Evolutionary conservation across 2,888 invertebrate species (phyloP).

Genomic region (Polymixis flavicincta): DNA sequence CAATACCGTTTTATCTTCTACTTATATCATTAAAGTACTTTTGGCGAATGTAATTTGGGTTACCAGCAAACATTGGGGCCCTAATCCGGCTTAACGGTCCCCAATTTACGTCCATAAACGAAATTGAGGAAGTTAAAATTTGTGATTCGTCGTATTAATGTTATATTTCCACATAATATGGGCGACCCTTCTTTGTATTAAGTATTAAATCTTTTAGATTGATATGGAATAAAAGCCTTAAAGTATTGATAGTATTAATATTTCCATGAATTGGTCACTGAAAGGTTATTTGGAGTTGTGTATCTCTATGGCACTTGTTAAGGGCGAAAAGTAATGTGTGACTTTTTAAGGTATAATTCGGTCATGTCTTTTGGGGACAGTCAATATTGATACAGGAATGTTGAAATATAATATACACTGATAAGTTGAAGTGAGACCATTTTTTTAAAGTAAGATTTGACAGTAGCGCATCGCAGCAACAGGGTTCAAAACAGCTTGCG

Average conservation of each 20-base stretch:
- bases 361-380: neutral
- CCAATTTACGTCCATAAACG: constrained; percentile 66
- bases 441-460: no score
- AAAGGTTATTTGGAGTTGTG: constrained; percentile 40
- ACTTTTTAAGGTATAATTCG: constrained; percentile 31
- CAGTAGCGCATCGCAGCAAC: no score
- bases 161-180: constrained; percentile 35
- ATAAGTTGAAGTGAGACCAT: no score
- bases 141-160: constrained; percentile 56
- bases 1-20: constrained; percentile 33
- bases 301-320: constrained; percentile 28
- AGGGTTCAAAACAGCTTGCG: no score
- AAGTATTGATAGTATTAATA: constrained; percentile 48
- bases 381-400: neutral
- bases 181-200: constrained; percentile 44
- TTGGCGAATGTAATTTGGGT: constrained; percentile 52
- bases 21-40: constrained; percentile 38
- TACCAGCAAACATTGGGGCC: constrained; percentile 50
- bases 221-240: constrained; percentile 27
- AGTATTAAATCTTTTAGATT: constrained; percentile 32
- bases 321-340: constrained; percentile 25
- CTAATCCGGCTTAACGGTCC: constrained; percentile 63
- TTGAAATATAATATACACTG: neutral
- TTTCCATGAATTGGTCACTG: constrained; percentile 27
- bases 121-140: constrained; percentile 63